Conservation (phyloP, 2,797 vertebrate genomes). For the Apogon talboti region DNA sequence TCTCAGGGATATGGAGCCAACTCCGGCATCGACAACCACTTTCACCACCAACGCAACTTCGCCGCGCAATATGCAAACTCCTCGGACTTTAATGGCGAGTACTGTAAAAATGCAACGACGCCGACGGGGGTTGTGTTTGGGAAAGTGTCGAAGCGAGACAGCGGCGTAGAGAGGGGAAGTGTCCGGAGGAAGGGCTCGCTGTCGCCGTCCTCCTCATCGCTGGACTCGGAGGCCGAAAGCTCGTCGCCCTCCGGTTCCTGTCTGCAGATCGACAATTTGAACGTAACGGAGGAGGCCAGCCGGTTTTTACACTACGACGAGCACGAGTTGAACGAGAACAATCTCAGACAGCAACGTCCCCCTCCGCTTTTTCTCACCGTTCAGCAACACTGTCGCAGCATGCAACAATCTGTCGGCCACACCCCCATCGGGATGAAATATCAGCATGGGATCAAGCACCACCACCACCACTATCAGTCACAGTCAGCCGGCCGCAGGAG, state of each 20-base stretch:
- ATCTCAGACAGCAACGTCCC: conserved; percentile 54
- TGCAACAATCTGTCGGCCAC: conserved; percentile 77
- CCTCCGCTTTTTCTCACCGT: conserved; percentile 52
- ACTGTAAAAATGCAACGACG: conserved; percentile 58
- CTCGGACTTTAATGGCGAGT: conserved; percentile 74
- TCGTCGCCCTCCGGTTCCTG: conserved; percentile 78
- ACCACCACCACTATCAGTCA: conserved; percentile 64
- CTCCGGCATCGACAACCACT: conserved; percentile 76
- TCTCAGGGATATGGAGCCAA: conserved; percentile 88
- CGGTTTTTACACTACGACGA: conserved; percentile 70
- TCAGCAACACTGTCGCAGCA: conserved; percentile 79
- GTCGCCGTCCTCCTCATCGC: conserved; percentile 86
- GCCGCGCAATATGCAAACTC: conserved; percentile 59
- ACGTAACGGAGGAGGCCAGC: conserved; percentile 79
- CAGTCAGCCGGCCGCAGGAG: conserved; percentile 87
- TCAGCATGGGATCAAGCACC: conserved; percentile 66
- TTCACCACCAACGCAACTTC: conserved; percentile 74
- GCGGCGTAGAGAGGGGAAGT: conserved; percentile 58
- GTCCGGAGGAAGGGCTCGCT: conserved; percentile 84
- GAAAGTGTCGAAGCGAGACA: conserved; percentile 66
- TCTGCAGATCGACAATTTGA: conserved; percentile 82
- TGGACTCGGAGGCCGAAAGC: conserved; percentile 91
- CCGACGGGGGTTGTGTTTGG: conserved; percentile 74
- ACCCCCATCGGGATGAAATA: conserved; percentile 75
- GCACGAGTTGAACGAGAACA: conserved; percentile 71